These are phyloP conservation scores for Poecilia latipinna DNA, from an alignment of 2,113 vertebrate genomes.

Conservation along the genomic window DNA sequence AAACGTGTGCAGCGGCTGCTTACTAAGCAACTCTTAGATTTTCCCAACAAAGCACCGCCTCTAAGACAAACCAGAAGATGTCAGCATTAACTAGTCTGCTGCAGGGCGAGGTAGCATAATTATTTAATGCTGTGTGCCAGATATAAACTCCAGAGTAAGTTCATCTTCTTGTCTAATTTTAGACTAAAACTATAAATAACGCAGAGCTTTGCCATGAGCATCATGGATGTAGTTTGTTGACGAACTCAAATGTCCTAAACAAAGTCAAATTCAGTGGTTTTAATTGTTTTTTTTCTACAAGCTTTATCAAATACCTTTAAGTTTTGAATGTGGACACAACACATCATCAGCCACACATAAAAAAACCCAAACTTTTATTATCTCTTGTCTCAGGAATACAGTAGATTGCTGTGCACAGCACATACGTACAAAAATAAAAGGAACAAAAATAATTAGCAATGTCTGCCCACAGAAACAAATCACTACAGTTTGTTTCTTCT, in stretches of 20 bases:
- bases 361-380: conserved; percentile 84
- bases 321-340: neutral
- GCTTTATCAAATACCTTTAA: too few species aligned
- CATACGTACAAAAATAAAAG: conserved; percentile 96
- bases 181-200: neutral
- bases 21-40: neutral
- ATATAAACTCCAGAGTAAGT: neutral
- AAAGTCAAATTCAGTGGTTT: too few species aligned
- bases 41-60: neutral
- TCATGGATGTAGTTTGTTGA: neutral
- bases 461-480: conserved; percentile 81
- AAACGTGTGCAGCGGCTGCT: too few species aligned
- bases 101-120: neutral
- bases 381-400: conserved; percentile 87
- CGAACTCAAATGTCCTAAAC: neutral
- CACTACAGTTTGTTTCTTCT: conserved; percentile 78
- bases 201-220: neutral
- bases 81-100: neutral
- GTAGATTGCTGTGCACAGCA: conserved; percentile 94
- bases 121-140: too few species aligned
- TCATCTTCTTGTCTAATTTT: neutral
- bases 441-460: conserved; percentile 74
- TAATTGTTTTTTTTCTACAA: too few species aligned
- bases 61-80: too few species aligned
- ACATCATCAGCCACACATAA: conserved; percentile 44